Evolutionary conservation across 2,888 invertebrate genomes (phyloP), one percentile per base, ranked within the genome.

Genomic region (Rhingia rostrata): DNA sequence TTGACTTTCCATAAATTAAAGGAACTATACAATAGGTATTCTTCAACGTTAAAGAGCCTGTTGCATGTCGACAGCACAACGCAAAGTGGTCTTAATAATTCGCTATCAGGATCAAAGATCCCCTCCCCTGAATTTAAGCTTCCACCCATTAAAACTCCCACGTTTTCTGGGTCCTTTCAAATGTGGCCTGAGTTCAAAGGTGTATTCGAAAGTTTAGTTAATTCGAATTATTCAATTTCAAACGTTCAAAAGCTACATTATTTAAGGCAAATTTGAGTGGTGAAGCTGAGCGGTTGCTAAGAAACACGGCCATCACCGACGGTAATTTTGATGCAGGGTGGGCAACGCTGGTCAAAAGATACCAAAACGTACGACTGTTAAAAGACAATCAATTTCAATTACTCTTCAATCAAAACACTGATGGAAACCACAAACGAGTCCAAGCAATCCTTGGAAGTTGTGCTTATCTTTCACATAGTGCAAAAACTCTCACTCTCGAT

Each of bases 341-440:
- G 67, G 35, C 51, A 3, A 10, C 54, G 37, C 4, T 45, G 12
- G 45, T 45, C 12, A 45, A 45, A 6, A 4, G 12, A 12, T 45
- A 12, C 12, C 45, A 45, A 45, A 45, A 75, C 7, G 9, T 75
- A 6, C 37, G 67, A 6, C 32, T 67, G 4, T 22, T 60, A 9
- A 75, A 67, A 10, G 66, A 75, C 14, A 67, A 14, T 37, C 51
- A 75, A 33, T 64, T 73, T 22, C 51, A 61, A 53, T 35, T 72
- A 10, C 37, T 66, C 5, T 66, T 66, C 10, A n/a, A 66, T 30
- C 53, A 63, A 63, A 61, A 10, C 33, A 10, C 60, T 35, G 3
- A 10, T 56, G 12, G 53, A 53, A 5, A 56, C 56, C 0, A 56
- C 56, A 5, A 33, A 58, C 6, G 58, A 41, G 30, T 39, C 41